Evolutionary conservation across 2,113 vertebrate genomes (phyloP), one percentile per base, ranked within the genome.

Genomic region (Dicerorhinus sumatrensis): DNA sequence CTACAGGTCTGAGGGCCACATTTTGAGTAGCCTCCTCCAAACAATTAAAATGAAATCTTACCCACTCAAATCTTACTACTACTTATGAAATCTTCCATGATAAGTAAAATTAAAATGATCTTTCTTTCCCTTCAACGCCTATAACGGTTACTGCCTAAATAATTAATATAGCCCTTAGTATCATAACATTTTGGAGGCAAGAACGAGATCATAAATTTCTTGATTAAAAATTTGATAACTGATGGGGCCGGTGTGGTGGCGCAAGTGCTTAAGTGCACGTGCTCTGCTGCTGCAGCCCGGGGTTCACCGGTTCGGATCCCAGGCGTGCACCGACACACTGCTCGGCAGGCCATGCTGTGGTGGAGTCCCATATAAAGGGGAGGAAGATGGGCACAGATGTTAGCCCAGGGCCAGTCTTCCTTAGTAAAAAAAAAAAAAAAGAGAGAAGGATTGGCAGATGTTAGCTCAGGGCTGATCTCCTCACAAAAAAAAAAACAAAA

Each of bases 161-260:
- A 36, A 21, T 89, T 76, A 91, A 80, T 63, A 89, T 8, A 58
- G 48, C 0, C 12, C 33, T 95, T 89, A 69, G 8, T 12, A 85
- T 69, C 1, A 46, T 29, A 85, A 54, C 73, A 56, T 92, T 95
- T 89, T 65, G 72, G 42, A 73, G 42, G 56, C 8, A 91, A 88
- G 65, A 95, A 93, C 48, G 60, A 91, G 46, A 75, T 84, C 11
- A 65, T 54, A 92, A 65, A 8, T 86, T 69, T 91, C 20, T 70
- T 62, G 3, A 89, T 80, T 89, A 97, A 96, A 91, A 84, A 87
- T 91, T 85, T 75, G 54, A 97, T 94, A 96, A 94, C 31, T 5
- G 21, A 94, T 42, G 42, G 42, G 42, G 42, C 42, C 42, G 5
- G 42, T 42, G 4, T 42, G 42, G 42, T 42, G 42, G 42, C 42